Evolutionary conservation across 2,113 vertebrate genomes (phyloP).

Genomic region (Crotalus helleri): DNA sequence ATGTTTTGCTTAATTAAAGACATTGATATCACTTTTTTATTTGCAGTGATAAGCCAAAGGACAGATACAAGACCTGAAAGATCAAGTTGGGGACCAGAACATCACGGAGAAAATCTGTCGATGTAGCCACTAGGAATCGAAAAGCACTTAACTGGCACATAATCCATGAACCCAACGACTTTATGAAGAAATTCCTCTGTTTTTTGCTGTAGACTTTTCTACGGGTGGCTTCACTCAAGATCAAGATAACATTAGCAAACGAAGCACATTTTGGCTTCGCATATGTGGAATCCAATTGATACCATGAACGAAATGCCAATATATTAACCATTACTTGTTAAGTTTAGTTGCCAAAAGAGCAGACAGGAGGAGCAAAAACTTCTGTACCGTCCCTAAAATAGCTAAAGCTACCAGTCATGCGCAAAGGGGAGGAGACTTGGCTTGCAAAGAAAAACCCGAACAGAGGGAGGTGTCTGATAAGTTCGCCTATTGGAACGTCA

Average conservation of each 20-base stretch:
- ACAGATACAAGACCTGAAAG: neutral
- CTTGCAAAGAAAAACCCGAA: neutral
- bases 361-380: neutral
- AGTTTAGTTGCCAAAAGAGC: neutral
- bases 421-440: neutral
- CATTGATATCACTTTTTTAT: neutral
- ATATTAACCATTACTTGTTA: neutral
- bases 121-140: neutral
- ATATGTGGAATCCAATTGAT: neutral
- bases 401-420: slow-evolving; percentile 13
- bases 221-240: neutral
- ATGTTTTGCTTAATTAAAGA: neutral
- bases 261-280: neutral
- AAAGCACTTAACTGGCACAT: neutral
- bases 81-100: neutral
- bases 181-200: neutral
- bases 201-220: neutral
- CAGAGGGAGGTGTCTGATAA: neutral
- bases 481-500: neutral
- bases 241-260: neutral
- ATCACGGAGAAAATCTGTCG: neutral
- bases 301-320: neutral
- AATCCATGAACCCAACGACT: neutral
- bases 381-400: neutral
- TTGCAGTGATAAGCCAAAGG: neutral